Evolutionary conservation across 2,113 vertebrate genomes (phyloP).

Genomic region (Rhizomys pruinosus): DNA sequence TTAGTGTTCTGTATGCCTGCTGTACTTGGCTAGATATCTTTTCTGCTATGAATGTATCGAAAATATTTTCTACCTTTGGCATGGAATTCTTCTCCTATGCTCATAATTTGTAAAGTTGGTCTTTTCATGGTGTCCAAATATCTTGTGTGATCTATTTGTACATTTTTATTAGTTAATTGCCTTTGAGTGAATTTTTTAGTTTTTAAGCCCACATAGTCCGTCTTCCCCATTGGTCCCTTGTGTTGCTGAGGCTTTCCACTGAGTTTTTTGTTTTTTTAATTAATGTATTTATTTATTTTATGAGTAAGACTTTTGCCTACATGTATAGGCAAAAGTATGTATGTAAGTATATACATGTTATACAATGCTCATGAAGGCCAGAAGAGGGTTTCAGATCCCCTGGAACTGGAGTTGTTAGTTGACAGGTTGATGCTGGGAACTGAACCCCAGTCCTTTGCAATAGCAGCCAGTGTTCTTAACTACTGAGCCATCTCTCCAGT

Average conservation of each 20-base stretch:
- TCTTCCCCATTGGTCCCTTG: neutral
- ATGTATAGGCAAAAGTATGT: too few relatives aligned
- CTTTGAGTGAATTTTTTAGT: neutral
- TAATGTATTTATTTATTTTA: too few relatives aligned
- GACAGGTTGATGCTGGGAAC: too few relatives aligned
- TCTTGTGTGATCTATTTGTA: too few relatives aligned
- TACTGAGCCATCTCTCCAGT: too few relatives aligned
- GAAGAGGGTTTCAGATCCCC: too few relatives aligned
- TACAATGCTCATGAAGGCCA: neutral
- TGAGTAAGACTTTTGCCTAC: too few relatives aligned
- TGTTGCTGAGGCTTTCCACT: neutral
- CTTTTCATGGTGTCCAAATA: neutral
- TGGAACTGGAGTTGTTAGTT: too few relatives aligned
- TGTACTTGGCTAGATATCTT: neutral
- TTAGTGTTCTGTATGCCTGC: neutral
- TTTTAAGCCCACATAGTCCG: neutral
- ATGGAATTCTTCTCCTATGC: neutral
- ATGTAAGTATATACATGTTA: neutral
- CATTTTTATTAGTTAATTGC: neutral
- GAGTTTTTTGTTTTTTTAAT: neutral
- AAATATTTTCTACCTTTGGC: neutral
- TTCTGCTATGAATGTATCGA: neutral
- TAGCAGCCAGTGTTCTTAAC: too few relatives aligned
- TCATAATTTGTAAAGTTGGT: too few relatives aligned
- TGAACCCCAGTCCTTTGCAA: too few relatives aligned